These are phyloP conservation scores for Tautogolabrus adspersus DNA, from an alignment of 2,113 vertebrate genomes.

Conservation along the genomic window DNA sequence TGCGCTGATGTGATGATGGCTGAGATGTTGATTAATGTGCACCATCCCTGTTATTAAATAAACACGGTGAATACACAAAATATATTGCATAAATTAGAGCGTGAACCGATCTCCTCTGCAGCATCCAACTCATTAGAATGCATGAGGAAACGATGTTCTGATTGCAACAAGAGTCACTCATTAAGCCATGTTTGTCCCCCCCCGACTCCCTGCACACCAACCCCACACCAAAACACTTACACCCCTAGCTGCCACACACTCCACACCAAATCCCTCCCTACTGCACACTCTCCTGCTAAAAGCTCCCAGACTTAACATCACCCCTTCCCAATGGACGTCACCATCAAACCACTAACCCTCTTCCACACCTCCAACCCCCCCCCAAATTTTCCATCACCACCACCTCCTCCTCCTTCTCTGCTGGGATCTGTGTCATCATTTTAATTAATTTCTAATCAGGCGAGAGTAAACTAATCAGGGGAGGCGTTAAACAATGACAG, in stretches of 20 bases:
- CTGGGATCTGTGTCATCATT: constrained; percentile 87
- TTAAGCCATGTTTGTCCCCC: constrained; percentile 80
- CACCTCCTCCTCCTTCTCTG: constrained; percentile 65
- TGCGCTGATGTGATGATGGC: constrained; percentile 72
- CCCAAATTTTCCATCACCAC: constrained; percentile 5
- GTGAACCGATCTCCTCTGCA: constrained; percentile 71
- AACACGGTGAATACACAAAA: constrained; percentile 82
- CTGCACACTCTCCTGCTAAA: constrained; percentile 69
- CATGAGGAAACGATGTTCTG: constrained; percentile 81
- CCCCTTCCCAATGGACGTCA: constrained; percentile 75
- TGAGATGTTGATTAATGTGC: constrained; percentile 82
- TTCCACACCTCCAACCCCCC: constrained; percentile 54
- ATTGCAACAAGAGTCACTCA: constrained; percentile 84
- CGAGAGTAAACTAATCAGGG: constrained; percentile 87
- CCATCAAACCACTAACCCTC: constrained; percentile 69
- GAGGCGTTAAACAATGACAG: constrained; percentile 84
- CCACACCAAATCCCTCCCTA: constrained; percentile 70
- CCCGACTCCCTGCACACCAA: constrained; percentile 56
- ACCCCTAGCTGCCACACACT: constrained; percentile 67
- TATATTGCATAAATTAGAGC: constrained; percentile 83
- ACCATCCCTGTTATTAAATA: constrained; percentile 79
- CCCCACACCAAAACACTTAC: constrained; percentile 72
- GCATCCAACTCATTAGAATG: constrained; percentile 82
- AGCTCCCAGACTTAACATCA: constrained; percentile 69
- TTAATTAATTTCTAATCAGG: constrained; percentile 90